Percentiles rank a stretch among this genome's conserved stretches.
These are phyloP conservation scores for Tauraco erythrolophus DNA, from an alignment of 2,113 vertebrate genomes.

Conservation along the genomic window DNA sequence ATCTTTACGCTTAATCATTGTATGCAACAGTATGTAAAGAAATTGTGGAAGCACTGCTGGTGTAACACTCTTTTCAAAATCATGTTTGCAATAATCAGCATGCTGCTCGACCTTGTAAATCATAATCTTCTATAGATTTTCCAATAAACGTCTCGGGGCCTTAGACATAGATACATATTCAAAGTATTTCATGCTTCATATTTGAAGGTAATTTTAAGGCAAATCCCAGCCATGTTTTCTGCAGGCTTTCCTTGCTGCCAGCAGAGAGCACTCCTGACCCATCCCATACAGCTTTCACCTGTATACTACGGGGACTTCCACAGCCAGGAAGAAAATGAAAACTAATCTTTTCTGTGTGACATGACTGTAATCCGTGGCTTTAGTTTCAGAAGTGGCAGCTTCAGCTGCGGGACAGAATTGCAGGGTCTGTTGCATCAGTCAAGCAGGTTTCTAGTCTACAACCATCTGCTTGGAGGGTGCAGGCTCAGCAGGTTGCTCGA, in stretches of 20 bases:
- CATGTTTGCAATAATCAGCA: neutral
- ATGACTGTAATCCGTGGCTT: neutral
- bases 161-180: neutral
- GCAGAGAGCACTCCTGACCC: constrained; percentile 71
- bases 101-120: neutral
- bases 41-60: neutral
- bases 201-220: neutral
- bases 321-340: neutral
- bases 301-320: neutral
- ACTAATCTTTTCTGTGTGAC: neutral
- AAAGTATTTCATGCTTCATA: neutral
- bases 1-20: neutral
- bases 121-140: neutral
- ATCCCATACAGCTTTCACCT: neutral
- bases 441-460: neutral
- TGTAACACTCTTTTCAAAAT: neutral
- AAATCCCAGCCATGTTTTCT: neutral
- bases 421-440: neutral
- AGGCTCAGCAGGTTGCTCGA: neutral
- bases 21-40: neutral
- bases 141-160: neutral
- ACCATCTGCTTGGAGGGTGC: neutral
- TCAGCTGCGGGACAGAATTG: neutral
- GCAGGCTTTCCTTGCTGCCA: neutral
- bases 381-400: neutral